These are phyloP conservation scores for Ennomos erosarius DNA, from an alignment of 2,888 invertebrate genomes.

Conservation along the genomic window DNA sequence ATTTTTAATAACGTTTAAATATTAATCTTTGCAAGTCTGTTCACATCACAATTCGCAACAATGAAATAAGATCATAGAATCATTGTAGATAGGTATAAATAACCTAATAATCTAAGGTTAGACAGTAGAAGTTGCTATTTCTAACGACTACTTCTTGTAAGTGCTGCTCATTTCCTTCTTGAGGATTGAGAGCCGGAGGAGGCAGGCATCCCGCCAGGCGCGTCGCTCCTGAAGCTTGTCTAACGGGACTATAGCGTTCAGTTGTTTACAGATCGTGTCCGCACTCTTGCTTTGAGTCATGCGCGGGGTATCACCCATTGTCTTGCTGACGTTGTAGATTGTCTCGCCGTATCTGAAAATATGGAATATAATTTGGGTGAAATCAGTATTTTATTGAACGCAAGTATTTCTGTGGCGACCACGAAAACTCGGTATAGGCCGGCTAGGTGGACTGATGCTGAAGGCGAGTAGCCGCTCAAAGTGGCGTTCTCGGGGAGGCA, in stretches of 20 bases:
- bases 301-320: constrained; percentile 90
- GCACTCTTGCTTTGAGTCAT: constrained; percentile 88
- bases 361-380: background rate
- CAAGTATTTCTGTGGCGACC: no score
- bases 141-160: constrained; percentile 48
- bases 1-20: no score
- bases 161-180: constrained; percentile 89
- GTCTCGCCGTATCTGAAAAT: constrained; percentile 82
- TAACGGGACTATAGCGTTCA: constrained; percentile 90
- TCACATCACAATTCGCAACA: no score
- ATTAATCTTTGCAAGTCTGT: no score
- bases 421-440: no score
- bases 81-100: no score
- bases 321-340: constrained; percentile 87
- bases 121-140: constrained; percentile 6
- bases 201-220: constrained; percentile 92
- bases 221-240: constrained; percentile 90
- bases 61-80: no score
- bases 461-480: no score
- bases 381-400: no score
- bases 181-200: constrained; percentile 91
- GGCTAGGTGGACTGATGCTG: no score
- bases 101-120: constrained; percentile 8
- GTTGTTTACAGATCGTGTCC: constrained; percentile 88
- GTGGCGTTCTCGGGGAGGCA: no score